Evolutionary conservation across 2,888 invertebrate genomes (phyloP).

Genomic region (Caenorhabditis drosophilae): DNA sequence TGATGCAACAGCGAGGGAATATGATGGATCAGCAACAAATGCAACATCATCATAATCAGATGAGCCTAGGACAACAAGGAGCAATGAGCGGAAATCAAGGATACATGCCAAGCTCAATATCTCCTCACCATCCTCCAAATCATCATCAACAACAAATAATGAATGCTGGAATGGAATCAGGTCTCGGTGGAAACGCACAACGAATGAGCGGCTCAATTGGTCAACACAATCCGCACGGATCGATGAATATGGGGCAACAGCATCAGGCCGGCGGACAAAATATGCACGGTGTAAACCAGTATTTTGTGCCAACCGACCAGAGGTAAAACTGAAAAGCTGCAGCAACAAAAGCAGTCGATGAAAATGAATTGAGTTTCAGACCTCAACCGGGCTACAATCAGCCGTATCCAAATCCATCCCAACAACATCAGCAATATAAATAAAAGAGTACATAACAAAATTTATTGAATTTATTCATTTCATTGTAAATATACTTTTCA

Average conservation of each 20-base stretch:
- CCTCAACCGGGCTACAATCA: no score
- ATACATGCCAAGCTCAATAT: neutral
- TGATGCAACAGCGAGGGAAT: no score
- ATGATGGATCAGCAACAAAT: no score
- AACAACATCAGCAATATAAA: no score
- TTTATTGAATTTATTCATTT: no score
- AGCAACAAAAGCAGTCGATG: no score
- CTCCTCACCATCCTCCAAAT: neutral
- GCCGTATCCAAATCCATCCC: no score
- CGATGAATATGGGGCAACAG: neutral
- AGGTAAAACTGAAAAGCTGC: neutral
- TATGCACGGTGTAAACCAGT: slow-evolving; percentile 17
- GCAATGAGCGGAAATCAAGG: neutral
- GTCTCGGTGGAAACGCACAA: neutral
- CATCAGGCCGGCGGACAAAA: neutral
- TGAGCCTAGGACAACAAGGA: neutral
- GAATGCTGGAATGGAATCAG: neutral
- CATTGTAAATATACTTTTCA: no score
- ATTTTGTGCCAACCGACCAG: slow-evolving; percentile 11
- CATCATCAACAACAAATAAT: neutral
- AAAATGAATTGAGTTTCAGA: no score
- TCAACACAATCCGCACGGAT: no score
- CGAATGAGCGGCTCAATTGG: no score
- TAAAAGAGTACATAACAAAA: neutral
- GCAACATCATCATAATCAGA: slow-evolving; percentile 1